Evolutionary conservation across 2,888 invertebrate species (phyloP), one percentile per base, ranked within the genome.

Genomic region (Harpalus rufipes): DNA sequence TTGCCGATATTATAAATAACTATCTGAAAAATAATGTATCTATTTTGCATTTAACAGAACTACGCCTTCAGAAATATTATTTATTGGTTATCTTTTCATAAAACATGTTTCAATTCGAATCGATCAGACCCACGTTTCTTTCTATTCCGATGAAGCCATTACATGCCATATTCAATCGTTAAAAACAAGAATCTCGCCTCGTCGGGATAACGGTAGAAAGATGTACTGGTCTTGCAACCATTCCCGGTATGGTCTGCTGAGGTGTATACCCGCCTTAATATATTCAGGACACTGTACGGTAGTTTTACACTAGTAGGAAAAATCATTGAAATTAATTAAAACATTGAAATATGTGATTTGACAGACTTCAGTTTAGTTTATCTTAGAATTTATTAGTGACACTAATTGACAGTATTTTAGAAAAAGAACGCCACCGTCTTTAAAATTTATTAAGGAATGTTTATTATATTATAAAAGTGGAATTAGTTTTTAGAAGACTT

Each of bases 171-270:
- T 63, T 10, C 63, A 63, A 63, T 63, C 7, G 63, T 63, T 63
- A 63, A 63, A 63, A 63, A 63, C 63, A 63, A 63, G 63, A 63
- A 21, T 63, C 63, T 63, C 18, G 18, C 21, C 63, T 63, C 7
- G 8, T 0, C 7, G 8, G 44, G 44, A 7, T 63, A 63, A 63
- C 63, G 63, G 63, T 63, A 21, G 25, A 63, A 12, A 63, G 18
- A 21, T 25, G 63, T 4, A 56, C 56, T 56, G 5, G 56, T 59
- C 59, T 59, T 32, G 32, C 32, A 32, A 5, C 16, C 16, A 59
- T 16, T 59, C 59, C 63, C 63, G 21, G 63, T 63, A 63, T 4
- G 63, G 25, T 63, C 16, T 61, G 61, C 61, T 25, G 21, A 61
- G 61, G 61, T 18, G 61, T 61, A 61, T 16, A 18, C 25, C 25